These are phyloP conservation scores for Lagodon rhomboides DNA, from an alignment of 2,797 vertebrate genomes.

Conservation along the genomic window DNA sequence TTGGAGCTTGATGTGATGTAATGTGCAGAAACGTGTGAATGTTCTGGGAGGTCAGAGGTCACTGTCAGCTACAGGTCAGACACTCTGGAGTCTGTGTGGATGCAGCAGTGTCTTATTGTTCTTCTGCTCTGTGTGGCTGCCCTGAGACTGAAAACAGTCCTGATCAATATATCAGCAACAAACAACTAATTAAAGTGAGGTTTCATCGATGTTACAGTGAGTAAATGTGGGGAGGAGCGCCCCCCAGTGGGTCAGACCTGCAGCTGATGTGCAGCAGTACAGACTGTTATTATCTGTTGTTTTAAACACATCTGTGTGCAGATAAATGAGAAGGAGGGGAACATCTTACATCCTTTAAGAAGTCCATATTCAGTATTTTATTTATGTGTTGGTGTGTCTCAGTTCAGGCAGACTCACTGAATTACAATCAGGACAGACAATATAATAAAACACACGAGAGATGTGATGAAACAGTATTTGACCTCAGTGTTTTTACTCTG, in stretches of 20 bases:
- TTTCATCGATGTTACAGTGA: neutral
- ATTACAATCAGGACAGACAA: neutral
- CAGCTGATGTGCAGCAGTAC: neutral
- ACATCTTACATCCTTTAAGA: neutral
- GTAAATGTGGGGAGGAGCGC: neutral
- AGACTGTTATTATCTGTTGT: neutral
- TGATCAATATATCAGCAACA: neutral
- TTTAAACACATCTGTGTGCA: neutral
- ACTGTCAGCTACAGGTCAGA: neutral
- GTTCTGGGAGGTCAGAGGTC: neutral
- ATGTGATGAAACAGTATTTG: neutral
- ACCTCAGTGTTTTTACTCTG: neutral
- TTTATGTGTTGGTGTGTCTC: neutral
- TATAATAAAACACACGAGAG: neutral
- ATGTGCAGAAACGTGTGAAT: neutral
- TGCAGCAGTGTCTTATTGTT: neutral
- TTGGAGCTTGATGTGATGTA: neutral
- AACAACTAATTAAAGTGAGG: neutral
- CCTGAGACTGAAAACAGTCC: neutral
- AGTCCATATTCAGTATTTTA: neutral
- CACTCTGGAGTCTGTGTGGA: neutral
- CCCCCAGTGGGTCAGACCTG: neutral
- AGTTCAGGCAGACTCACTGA: neutral
- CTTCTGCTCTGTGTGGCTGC: neutral
- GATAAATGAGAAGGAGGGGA: neutral